A percentile compares a stretch with the other conserved stretches of the same genome.
Conservation (phyloP, 1,140 invertebrate species). For the Pteromalus puparum region DNA sequence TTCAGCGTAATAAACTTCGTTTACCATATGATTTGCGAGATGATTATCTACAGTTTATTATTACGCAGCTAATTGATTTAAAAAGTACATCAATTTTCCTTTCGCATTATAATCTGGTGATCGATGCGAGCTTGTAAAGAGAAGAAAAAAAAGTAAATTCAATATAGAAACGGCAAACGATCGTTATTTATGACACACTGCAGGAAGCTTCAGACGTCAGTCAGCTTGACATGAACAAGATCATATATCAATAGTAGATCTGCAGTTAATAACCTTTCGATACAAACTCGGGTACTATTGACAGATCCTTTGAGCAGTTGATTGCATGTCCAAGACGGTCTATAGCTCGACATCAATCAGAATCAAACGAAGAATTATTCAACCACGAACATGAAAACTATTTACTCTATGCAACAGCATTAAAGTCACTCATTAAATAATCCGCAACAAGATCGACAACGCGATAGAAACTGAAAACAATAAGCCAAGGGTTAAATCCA, state of each 20-base stretch:
- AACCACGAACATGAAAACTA: no score
- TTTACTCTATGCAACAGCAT: background rate
- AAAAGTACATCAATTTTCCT: background rate
- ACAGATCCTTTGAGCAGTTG: background rate
- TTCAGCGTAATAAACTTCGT: background rate
- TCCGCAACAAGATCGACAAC: background rate
- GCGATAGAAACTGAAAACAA: background rate
- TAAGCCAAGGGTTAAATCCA: background rate
- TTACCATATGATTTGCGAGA: no score
- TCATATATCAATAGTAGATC: background rate
- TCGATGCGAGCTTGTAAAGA: background rate
- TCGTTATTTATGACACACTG: background rate
- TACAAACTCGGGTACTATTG: background rate
- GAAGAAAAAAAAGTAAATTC: background rate
- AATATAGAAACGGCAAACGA: background rate
- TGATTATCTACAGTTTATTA: background rate
- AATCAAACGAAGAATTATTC: no score
- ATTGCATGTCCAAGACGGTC: background rate
- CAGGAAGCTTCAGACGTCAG: background rate
- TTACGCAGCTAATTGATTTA: background rate
- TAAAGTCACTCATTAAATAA: background rate
- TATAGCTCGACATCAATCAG: no score
- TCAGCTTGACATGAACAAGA: background rate
- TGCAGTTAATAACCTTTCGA: constrained; percentile 1
- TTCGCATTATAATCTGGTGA: background rate